A percentile compares a stretch with the other conserved stretches of the same genome.
These are phyloP conservation scores for Spheniscus humboldti DNA, from an alignment of 2,797 vertebrate species.

Conservation along the genomic window DNA sequence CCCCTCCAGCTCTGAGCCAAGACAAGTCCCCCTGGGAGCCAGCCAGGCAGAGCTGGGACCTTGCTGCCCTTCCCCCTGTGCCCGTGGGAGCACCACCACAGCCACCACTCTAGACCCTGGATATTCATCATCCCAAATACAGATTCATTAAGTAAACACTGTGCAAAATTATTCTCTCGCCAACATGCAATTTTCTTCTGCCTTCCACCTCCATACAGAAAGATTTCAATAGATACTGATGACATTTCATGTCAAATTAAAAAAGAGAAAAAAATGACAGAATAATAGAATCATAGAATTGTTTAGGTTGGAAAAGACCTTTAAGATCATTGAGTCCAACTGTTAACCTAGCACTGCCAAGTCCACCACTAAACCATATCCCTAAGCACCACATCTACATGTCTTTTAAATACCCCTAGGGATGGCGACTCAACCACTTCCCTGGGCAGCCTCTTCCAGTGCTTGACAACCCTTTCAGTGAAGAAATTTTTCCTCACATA, in stretches of 20 bases:
- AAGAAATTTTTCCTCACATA: too few relatives aligned
- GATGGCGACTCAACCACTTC: too few relatives aligned
- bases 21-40: background rate
- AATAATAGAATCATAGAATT: background rate
- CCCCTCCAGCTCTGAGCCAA: background rate
- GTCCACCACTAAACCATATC: too few relatives aligned
- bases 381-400: too few relatives aligned
- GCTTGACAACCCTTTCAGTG: too few relatives aligned
- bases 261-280: background rate
- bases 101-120: background rate
- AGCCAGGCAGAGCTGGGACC: background rate
- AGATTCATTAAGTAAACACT: background rate
- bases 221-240: background rate
- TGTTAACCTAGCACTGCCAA: too few relatives aligned
- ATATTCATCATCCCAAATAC: background rate
- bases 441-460: too few relatives aligned
- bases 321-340: too few relatives aligned
- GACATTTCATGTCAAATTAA: background rate
- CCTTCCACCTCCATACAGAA: background rate
- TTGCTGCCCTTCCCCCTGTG: background rate
- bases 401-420: too few relatives aligned
- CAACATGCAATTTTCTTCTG: background rate
- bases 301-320: too few relatives aligned
- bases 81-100: rapidly evolving
- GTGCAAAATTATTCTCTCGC: background rate